These are phyloP conservation scores for Muscicapa adusta DNA, from an alignment of 2,113 vertebrate genomes.

Conservation along the genomic window DNA sequence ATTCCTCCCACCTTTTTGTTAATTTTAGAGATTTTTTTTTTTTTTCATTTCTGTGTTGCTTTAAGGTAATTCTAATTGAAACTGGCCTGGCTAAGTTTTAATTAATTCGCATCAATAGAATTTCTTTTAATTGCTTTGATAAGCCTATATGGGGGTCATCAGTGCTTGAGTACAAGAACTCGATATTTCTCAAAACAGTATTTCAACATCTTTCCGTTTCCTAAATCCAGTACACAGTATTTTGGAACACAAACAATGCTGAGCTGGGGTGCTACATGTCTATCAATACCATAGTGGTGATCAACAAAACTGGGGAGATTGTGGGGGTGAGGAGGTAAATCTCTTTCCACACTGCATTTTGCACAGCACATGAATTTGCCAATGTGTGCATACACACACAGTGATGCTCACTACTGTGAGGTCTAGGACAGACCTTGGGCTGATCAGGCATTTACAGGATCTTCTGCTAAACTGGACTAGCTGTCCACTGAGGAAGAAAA, in stretches of 20 bases:
- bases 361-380: neutral
- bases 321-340: fast-evolving
- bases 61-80: neutral
- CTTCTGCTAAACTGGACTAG: neutral
- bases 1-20: neutral
- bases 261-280: fast-evolving
- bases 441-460: neutral
- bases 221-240: neutral
- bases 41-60: neutral
- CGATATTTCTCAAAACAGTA: neutral
- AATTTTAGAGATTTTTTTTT: neutral
- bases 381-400: neutral
- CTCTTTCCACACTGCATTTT: neutral
- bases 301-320: neutral
- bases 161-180: neutral
- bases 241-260: fast-evolving
- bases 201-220: neutral
- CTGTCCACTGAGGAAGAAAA: neutral
- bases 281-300: neutral
- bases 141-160: neutral
- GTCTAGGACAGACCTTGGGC: neutral
- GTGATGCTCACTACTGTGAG: neutral
- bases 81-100: neutral
- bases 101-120: neutral
- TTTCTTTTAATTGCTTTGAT: neutral